These are phyloP conservation scores for Parauchenoglanis ngamensis DNA, from an alignment of 2,797 vertebrate genomes.

Conservation along the genomic window DNA sequence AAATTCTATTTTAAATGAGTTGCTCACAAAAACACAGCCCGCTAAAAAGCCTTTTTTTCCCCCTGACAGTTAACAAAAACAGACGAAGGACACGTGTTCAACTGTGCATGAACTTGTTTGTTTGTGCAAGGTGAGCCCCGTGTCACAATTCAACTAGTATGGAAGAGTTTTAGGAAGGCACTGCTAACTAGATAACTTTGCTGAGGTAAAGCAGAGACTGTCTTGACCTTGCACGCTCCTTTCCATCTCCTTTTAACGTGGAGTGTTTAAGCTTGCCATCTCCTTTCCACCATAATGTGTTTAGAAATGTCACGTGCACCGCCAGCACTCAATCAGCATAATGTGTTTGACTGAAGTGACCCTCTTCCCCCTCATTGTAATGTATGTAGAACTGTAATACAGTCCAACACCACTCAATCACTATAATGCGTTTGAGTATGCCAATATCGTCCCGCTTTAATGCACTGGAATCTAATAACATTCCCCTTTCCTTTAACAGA, in stretches of 20 bases:
- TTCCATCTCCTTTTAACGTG: constrained; percentile 69
- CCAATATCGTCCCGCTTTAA: constrained; percentile 28
- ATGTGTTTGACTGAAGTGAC: constrained; percentile 61
- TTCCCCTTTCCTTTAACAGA: not conserved
- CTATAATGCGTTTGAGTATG: constrained; percentile 64
- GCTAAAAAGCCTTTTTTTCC: constrained; percentile 3
- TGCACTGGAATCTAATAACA: constrained; percentile 3
- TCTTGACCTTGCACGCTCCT: constrained; percentile 57
- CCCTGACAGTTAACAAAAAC: constrained; percentile 31
- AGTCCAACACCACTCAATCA: constrained; percentile 64
- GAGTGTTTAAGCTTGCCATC: constrained; percentile 72
- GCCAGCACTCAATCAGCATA: constrained; percentile 66
- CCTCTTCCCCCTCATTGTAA: constrained; percentile 62
- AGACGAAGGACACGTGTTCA: constrained; percentile 24
- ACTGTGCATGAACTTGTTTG: constrained; percentile 62
- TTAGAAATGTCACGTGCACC: constrained; percentile 74
- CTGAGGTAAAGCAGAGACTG: constrained; percentile 76
- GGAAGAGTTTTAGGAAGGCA: constrained; percentile 61
- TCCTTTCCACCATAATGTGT: constrained; percentile 71
- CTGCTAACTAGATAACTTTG: constrained; percentile 58
- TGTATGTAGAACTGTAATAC: constrained; percentile 71
- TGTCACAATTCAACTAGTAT: constrained; percentile 75
- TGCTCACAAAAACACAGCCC: constrained; percentile 14
- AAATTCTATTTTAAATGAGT: not conserved
- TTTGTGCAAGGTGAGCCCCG: constrained; percentile 67